Evolutionary conservation across 2,113 vertebrate species (phyloP).

Genomic region (Catharus bicknelli): DNA sequence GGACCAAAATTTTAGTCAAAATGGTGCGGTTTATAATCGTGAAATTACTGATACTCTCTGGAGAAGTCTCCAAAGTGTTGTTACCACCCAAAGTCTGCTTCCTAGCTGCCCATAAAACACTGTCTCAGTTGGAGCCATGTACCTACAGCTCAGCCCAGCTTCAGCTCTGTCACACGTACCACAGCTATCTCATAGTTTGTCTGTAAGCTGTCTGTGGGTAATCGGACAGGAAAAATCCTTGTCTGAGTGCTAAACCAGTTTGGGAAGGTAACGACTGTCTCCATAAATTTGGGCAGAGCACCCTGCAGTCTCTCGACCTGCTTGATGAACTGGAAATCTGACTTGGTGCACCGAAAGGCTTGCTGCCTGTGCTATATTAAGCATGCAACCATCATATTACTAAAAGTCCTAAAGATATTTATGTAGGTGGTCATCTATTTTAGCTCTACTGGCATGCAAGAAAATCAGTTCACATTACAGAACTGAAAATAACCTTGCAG

Average conservation of each 20-base stretch:
- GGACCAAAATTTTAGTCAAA: too few relatives aligned
- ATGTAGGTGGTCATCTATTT: background rate
- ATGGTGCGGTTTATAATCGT: too few relatives aligned
- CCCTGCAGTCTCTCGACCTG: background rate
- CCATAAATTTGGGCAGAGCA: background rate
- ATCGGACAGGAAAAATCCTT: background rate
- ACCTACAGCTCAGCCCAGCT: background rate
- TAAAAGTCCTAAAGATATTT: background rate
- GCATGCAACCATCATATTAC: background rate
- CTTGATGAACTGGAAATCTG: background rate
- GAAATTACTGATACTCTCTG: background rate
- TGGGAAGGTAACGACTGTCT: background rate
- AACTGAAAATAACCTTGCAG: background rate
- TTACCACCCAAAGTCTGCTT: rapidly evolving
- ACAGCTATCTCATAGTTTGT: background rate
- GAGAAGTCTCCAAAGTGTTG: background rate
- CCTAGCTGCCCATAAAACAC: background rate
- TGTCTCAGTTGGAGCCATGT: background rate
- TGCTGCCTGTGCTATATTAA: background rate
- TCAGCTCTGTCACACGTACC: background rate
- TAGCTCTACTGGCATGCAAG: background rate
- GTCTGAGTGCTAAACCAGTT: background rate
- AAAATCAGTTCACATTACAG: background rate
- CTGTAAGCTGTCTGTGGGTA: rapidly evolving
- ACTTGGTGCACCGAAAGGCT: background rate